Evolutionary conservation across 2,797 vertebrate genomes (phyloP).

Genomic region (Enteromius treurensis): DNA sequence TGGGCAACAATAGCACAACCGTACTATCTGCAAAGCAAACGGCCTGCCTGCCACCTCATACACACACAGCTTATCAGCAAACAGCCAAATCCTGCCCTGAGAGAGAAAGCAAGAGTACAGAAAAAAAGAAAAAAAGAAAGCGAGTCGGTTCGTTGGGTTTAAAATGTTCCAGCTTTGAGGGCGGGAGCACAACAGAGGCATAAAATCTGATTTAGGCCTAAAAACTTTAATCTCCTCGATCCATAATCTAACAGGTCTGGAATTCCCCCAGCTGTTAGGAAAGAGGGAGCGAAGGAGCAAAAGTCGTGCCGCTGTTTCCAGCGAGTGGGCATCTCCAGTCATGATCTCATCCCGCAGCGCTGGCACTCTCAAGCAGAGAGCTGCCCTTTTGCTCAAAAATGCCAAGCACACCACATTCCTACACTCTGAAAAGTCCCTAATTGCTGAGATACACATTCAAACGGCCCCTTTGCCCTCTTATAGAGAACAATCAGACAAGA

Average conservation of each 20-base stretch:
- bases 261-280: conserved; percentile 48
- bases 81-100: conserved; percentile 48
- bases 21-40: conserved; percentile 55
- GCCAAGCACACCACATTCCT: conserved; percentile 80
- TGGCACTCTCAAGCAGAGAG: conserved; percentile 74
- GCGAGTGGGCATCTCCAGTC: conserved; percentile 76
- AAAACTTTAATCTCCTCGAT: conserved; percentile 20
- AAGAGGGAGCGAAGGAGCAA: conserved; percentile 39
- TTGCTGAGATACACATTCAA: conserved; percentile 39
- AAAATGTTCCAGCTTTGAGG: conserved; percentile 17
- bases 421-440: conserved; percentile 55
- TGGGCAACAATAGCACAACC: conserved; percentile 50
- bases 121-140: conserved; percentile 2
- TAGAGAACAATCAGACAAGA: conserved; percentile 74
- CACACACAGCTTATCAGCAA: conserved; percentile 49
- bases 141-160: not conserved
- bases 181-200: conserved; percentile 12
- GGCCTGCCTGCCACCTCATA: conserved; percentile 10
- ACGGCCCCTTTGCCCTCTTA: conserved; percentile 42
- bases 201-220: conserved; percentile 22
- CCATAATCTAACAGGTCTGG: conserved; percentile 43
- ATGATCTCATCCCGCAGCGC: conserved; percentile 75
- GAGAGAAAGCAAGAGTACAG: not conserved
- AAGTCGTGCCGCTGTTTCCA: conserved; percentile 42
- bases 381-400: conserved; percentile 83